Evolutionary conservation across 2,888 invertebrate species (phyloP).

Genomic region (Apodemia mormo): DNA sequence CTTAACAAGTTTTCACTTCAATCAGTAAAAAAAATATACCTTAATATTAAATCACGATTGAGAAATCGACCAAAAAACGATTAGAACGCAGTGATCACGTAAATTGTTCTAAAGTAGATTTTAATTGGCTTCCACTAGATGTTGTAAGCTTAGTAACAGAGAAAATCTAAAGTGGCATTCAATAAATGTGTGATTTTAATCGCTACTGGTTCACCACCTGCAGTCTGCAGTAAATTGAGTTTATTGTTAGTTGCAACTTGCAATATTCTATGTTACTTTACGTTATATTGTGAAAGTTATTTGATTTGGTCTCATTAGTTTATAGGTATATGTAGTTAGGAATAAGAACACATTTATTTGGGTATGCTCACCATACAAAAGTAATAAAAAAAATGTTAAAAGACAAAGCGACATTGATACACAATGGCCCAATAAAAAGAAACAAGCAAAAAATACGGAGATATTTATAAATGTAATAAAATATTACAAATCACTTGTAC

Average conservation of each 20-base stretch:
- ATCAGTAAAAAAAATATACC: too few species aligned
- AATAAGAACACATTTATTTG: too few species aligned
- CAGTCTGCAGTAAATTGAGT: neutral
- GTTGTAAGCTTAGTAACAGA: neutral
- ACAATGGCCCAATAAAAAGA: too few species aligned
- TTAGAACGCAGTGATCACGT: neutral
- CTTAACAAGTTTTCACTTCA: too few species aligned
- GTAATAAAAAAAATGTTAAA: too few species aligned
- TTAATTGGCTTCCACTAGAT: slow-evolving; percentile 4
- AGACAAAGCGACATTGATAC: too few species aligned
- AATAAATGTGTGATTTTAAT: slow-evolving; percentile 2
- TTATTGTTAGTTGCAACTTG: slow-evolving; percentile 4
- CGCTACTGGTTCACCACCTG: neutral
- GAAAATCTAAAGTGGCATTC: slow-evolving; percentile 4
- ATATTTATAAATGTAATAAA: too few species aligned
- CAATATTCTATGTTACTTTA: neutral
- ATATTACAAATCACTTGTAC: too few species aligned
- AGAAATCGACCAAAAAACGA: neutral
- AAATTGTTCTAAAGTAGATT: slow-evolving; percentile 12
- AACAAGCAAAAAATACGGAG: too few species aligned
- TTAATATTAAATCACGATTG: neutral
- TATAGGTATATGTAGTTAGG: too few species aligned
- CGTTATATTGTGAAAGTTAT: neutral
- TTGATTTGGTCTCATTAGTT: too few species aligned
- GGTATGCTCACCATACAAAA: too few species aligned